Evolutionary conservation across 2,888 invertebrate species (phyloP), one percentile per base, ranked within the genome.

Genomic region (Drosophila flavopinicola): DNA sequence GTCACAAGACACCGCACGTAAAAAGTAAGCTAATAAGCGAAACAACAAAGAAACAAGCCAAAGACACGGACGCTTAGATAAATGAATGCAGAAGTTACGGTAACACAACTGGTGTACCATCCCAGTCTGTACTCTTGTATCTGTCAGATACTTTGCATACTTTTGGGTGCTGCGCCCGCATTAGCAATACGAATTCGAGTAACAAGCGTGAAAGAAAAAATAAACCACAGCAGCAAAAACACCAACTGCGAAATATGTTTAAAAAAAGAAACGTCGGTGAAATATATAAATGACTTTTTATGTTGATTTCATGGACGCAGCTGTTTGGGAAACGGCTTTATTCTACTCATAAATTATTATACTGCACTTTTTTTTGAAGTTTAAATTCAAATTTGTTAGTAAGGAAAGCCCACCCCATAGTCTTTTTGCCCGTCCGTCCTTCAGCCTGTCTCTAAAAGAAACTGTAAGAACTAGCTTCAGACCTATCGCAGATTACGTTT

Each of bases 231-330:
- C 70, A 49, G 54, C 38, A 45, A 23, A 51, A 66, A 52, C 75
- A 77, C 56, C 73, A 82, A 78, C 79, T 76, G 61, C 54, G 47
- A 61, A 69, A 74, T 75, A 75, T 75, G 72, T 82, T 74, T 39
- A 15, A 48, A 51, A 44, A 48, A 20, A 52, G 57, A 52, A 61
- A 63, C 30, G 17, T 25, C 56, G 51, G 52, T 58, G 72, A 68
- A 75, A 78, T 71, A 79, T 78, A 85, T 75, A 85, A 83, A 83
- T 83, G 83, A 83, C 78, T 83, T 83, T 85, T 83, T 83, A 85
- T 85, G 85, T 85, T 86, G 78, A 86, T 85, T 86, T 85, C 85
- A 86, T 75, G 85, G 86, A 68, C 78, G 74, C 85, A 85, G 87
- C 72, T 85, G 85, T 74, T 86, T 44, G 23, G 49, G 49, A 61